phyloP scores from a whole-genome alignment of 2,113 vertebrate species.

The Todiramphus saurophagus region DNA sequence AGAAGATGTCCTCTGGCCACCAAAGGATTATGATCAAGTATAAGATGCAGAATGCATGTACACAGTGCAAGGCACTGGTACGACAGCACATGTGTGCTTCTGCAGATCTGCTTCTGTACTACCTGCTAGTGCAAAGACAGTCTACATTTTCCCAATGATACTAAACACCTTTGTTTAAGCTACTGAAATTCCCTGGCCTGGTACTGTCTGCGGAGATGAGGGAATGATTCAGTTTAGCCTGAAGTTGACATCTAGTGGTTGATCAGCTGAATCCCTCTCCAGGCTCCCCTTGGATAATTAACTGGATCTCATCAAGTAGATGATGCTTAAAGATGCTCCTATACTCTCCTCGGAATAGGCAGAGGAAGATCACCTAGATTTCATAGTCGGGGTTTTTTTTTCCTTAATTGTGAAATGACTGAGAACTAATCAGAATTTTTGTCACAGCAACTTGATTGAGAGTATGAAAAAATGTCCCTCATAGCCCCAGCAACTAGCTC shows the following conservation, averaged over 20 bases:
- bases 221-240: background rate
- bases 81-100: fast-evolving
- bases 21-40: background rate
- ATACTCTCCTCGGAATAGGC: background rate
- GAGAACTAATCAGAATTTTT: background rate
- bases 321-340: background rate
- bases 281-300: background rate
- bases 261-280: background rate
- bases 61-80: background rate
- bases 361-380: background rate
- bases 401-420: background rate
- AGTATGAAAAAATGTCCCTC: background rate
- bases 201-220: background rate
- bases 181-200: background rate
- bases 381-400: background rate
- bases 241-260: background rate
- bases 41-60: fast-evolving
- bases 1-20: background rate
- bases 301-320: background rate
- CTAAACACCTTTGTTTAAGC: background rate
- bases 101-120: background rate
- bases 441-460: background rate
- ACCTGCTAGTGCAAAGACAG: background rate
- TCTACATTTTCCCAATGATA: background rate
- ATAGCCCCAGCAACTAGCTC: background rate